Evolutionary conservation across 2,113 vertebrate species (phyloP).

Genomic region (Syrmaticus mikado): DNA sequence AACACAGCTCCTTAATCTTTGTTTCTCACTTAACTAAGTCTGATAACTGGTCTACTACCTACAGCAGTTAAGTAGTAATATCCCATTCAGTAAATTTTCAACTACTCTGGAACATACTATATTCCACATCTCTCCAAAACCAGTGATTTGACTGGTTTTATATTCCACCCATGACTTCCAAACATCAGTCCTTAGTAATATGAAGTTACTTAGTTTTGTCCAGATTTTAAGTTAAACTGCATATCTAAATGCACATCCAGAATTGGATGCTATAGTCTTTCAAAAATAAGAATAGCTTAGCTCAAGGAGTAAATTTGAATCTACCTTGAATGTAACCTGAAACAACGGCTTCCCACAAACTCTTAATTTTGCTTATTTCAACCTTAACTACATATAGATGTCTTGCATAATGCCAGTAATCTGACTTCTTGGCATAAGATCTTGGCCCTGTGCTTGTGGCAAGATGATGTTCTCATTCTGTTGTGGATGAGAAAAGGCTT

Average conservation of each 20-base stretch:
- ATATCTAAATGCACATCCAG: not conserved
- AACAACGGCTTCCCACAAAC: not conserved
- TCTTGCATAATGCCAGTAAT: not conserved
- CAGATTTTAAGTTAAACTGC: not conserved
- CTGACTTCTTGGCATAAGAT: not conserved
- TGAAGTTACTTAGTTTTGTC: not conserved
- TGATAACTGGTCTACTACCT: slow-evolving; percentile 16
- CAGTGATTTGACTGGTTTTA: not conserved
- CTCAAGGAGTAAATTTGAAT: not conserved
- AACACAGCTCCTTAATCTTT: not conserved
- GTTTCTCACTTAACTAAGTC: not conserved
- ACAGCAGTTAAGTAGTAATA: not conserved
- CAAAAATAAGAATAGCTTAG: not conserved
- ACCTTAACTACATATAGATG: not conserved
- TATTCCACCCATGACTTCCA: not conserved
- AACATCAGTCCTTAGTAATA: not conserved
- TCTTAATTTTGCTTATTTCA: not conserved
- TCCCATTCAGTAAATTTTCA: not conserved
- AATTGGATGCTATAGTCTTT: not conserved
- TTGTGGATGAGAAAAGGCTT: not conserved
- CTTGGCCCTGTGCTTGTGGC: not conserved
- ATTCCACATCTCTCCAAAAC: not conserved
- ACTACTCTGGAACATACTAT: not conserved
- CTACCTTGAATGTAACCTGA: not conserved
- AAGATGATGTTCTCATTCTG: not conserved